phyloP scores from a whole-genome alignment of 2,888 invertebrate species.

The Erpobdella octoculata region DNA sequence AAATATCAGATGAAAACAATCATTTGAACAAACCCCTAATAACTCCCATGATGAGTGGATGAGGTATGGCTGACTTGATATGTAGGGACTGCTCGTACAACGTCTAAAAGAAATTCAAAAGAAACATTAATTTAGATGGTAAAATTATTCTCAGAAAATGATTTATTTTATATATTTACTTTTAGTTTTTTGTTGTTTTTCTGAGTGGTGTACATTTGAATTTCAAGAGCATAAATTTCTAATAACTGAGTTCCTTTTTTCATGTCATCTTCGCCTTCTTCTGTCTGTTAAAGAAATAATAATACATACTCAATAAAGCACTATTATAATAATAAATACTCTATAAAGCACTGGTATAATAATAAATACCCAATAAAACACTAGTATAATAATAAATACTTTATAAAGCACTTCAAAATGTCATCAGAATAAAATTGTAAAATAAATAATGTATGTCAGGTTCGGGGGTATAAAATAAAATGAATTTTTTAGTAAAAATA shows the following conservation, averaged over 20 bases:
- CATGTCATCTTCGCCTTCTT: slow-evolving; percentile 92
- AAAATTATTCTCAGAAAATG: not conserved
- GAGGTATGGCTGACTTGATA: slow-evolving; percentile 98
- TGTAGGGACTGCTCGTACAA: slow-evolving; percentile 95
- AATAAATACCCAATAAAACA: not conserved
- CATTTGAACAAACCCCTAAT: slow-evolving; percentile 67
- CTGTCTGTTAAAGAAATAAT: slow-evolving; percentile 61
- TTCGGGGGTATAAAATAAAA: too few species aligned
- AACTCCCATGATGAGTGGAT: slow-evolving; percentile 98
- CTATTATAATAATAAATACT: not conserved
- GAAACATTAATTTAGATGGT: not conserved
- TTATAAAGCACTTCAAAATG: too few species aligned
- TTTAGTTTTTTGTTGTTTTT: slow-evolving; percentile 92
- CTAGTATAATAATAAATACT: too few species aligned
- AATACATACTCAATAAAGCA: too few species aligned
- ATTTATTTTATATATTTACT: slow-evolving; percentile 38
- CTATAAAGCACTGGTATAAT: not conserved
- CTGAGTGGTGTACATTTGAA: slow-evolving; percentile 99
- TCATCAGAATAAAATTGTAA: too few species aligned
- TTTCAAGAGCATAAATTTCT: slow-evolving; percentile 96
- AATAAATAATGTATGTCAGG: too few species aligned
- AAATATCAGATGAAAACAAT: not conserved
- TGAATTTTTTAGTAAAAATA: too few species aligned
- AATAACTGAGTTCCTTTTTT: slow-evolving; percentile 91
- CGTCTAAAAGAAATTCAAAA: slow-evolving; percentile 54